These are phyloP conservation scores for Leptobrachium ailaonicum DNA, from an alignment of 2,113 vertebrate species.

Conservation along the genomic window DNA sequence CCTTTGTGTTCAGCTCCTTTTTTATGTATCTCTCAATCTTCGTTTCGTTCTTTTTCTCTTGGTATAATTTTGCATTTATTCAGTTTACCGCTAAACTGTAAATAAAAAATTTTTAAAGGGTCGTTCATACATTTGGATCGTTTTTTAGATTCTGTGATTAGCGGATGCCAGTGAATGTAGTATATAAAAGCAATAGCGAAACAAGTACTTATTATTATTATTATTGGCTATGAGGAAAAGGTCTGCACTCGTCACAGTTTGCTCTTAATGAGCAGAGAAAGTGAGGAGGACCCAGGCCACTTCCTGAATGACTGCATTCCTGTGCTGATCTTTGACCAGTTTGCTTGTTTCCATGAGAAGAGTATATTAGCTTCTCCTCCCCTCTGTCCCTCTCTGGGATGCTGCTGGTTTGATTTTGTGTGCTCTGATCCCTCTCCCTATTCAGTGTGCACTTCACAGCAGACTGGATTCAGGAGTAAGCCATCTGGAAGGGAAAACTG, in stretches of 20 bases:
- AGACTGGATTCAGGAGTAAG: neutral
- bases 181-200: no score
- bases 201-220: no score
- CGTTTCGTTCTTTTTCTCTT: no score
- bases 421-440: constrained; percentile 50
- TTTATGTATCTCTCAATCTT: no score
- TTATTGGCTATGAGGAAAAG: neutral
- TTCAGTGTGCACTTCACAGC: neutral
- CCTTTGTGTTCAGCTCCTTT: no score
- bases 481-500: neutral
- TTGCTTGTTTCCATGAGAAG: constrained; percentile 54
- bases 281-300: constrained; percentile 42
- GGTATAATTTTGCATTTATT: no score
- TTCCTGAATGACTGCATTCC: constrained; percentile 64
- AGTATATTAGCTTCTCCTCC: constrained; percentile 21
- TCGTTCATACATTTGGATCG: no score
- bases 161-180: no score
- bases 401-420: constrained; percentile 49
- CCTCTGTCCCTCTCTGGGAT: constrained; percentile 24
- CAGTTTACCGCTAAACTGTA: no score
- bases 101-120: no score
- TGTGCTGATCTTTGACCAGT: constrained; percentile 41
- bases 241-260: neutral
- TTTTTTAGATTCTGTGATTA: no score
- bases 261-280: constrained; percentile 49